phyloP scores from a whole-genome alignment of 2,888 invertebrate genomes.

The Corbicula japonica region DNA sequence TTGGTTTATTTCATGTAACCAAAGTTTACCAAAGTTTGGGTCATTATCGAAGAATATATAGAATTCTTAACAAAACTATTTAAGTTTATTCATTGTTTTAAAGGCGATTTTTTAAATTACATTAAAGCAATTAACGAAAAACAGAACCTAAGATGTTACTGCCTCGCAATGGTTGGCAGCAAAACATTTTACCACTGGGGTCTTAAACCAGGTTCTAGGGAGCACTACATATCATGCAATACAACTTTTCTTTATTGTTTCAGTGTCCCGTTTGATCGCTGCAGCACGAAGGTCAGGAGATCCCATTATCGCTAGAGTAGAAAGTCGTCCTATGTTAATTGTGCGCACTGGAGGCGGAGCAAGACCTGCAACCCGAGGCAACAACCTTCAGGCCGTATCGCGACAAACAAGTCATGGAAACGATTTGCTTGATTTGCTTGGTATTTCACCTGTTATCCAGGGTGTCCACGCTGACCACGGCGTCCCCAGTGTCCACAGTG shows the following conservation, averaged over 20 bases:
- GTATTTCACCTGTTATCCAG: background rate
- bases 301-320: background rate
- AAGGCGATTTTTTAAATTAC: background rate
- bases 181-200: too few species aligned
- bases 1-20: too few species aligned
- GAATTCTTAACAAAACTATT: too few species aligned
- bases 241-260: background rate
- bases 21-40: too few species aligned
- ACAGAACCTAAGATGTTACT: background rate
- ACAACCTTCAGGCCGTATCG: background rate
- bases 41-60: too few species aligned
- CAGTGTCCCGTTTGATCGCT: background rate
- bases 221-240: too few species aligned
- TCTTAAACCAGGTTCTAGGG: too few species aligned
- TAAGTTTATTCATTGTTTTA: background rate
- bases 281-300: background rate
- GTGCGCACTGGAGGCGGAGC: background rate
- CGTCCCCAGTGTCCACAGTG: background rate
- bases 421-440: background rate
- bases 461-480: background rate
- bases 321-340: constrained; percentile 10
- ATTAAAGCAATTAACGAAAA: background rate
- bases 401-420: background rate
- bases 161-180: background rate
- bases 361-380: background rate